Percentiles rank a stretch among this genome's conserved stretches.
These are phyloP conservation scores for Blennius ocellaris DNA, from an alignment of 2,113 vertebrate species.

Conservation along the genomic window DNA sequence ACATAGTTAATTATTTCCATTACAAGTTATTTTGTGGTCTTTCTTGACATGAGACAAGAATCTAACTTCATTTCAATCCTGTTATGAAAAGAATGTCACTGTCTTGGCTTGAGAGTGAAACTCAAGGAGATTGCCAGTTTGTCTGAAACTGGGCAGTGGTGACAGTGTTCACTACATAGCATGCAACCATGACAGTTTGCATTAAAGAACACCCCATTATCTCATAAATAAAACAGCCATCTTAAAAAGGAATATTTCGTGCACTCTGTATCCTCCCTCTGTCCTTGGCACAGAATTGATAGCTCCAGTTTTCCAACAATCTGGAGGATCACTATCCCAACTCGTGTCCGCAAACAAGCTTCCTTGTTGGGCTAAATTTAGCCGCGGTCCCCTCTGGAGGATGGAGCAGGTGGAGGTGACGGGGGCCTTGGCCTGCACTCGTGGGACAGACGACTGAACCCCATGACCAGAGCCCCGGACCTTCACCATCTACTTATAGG, in stretches of 20 bases:
- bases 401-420: constrained; percentile 78
- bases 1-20: too few relatives aligned
- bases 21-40: too few relatives aligned
- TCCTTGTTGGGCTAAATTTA: constrained; percentile 72
- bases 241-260: constrained; percentile 12
- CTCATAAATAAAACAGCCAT: too few relatives aligned
- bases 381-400: constrained; percentile 66
- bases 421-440: constrained; percentile 73
- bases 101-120: too few relatives aligned
- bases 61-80: too few relatives aligned
- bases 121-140: too few relatives aligned
- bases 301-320: constrained; percentile 58
- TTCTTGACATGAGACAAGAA: too few relatives aligned
- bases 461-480: constrained; percentile 71
- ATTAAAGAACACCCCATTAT: too few relatives aligned
- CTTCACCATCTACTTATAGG: constrained; percentile 58
- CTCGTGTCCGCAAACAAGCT: constrained; percentile 41
- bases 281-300: constrained; percentile 49
- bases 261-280: constrained; percentile 33
- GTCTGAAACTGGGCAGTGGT: too few relatives aligned
- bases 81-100: too few relatives aligned
- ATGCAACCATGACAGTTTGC: too few relatives aligned
- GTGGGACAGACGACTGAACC: constrained; percentile 77
- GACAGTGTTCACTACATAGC: too few relatives aligned
- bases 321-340: constrained; percentile 61